Evolutionary conservation across 1,140 invertebrate species (phyloP).

Genomic region (Periplaneta americana): DNA sequence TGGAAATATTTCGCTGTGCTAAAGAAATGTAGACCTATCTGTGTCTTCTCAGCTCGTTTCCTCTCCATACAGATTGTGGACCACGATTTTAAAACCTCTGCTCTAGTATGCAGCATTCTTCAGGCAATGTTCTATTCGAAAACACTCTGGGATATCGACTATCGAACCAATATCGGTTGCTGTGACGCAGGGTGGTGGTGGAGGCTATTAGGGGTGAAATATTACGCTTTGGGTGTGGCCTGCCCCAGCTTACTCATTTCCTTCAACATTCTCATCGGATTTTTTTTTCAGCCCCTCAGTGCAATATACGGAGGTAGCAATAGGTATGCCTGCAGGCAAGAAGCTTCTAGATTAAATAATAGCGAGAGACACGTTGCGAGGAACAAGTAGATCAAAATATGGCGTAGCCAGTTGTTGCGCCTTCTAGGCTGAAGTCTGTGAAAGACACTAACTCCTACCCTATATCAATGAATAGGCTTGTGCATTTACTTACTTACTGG

Average conservation of each 20-base stretch:
- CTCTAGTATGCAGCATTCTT: neutral
- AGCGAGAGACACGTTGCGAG: too few species aligned
- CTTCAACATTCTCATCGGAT: neutral
- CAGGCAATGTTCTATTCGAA: neutral
- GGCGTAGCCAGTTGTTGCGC: too few species aligned
- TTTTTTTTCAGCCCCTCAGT: neutral
- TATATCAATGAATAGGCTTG: too few species aligned
- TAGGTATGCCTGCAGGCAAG: neutral
- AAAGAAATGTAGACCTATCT: too few species aligned
- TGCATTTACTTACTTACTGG: too few species aligned
- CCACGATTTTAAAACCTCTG: neutral
- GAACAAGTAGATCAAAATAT: too few species aligned
- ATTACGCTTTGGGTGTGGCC: slow-evolving; percentile 6
- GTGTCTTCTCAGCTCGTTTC: too few species aligned
- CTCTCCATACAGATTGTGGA: too few species aligned
- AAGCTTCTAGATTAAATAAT: too few species aligned
- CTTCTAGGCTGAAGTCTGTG: too few species aligned
- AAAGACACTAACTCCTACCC: too few species aligned
- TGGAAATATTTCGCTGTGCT: too few species aligned
- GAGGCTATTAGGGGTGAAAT: slow-evolving; percentile 9
- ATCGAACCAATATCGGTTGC: slow-evolving; percentile 2
- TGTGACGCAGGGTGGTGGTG: neutral
- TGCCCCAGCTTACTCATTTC: neutral
- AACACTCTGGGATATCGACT: neutral
- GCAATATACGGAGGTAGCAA: neutral